Evolutionary conservation across 2,113 vertebrate species (phyloP).

Genomic region (Acanthochromis polyacanthus): DNA sequence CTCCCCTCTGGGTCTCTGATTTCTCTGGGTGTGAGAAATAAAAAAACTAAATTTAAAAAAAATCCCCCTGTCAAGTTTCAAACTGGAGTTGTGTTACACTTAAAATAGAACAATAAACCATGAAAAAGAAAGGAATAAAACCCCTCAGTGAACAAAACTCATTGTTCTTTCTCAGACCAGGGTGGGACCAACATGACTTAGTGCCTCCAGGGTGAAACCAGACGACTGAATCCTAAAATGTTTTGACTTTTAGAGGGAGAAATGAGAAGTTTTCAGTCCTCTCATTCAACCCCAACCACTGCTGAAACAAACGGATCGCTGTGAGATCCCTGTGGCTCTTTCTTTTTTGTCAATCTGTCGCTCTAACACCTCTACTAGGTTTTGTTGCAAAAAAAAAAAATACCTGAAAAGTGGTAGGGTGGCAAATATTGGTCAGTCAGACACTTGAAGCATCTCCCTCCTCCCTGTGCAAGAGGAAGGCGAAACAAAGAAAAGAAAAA

Average conservation of each 20-base stretch:
- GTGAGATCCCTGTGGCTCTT: constrained; percentile 17
- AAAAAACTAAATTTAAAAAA: neutral
- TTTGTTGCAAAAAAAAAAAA: constrained; percentile 58
- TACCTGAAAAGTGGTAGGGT: constrained; percentile 76
- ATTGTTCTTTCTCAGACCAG: constrained; percentile 49
- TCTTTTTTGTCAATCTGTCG: constrained; percentile 27
- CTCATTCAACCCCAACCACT: constrained; percentile 2
- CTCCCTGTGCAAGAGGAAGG: constrained; percentile 49
- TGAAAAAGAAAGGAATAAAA: neutral
- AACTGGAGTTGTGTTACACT: constrained; percentile 62
- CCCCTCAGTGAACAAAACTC: constrained; percentile 32
- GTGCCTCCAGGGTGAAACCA: constrained; percentile 66
- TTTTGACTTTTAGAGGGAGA: constrained; percentile 25
- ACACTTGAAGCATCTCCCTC: constrained; percentile 65
- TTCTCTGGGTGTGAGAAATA: constrained; percentile 51
- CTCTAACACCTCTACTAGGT: constrained; percentile 36
- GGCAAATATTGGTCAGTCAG: constrained; percentile 84
- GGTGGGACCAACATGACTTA: constrained; percentile 36
- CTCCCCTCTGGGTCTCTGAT: constrained; percentile 64
- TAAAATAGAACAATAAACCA: constrained; percentile 35
- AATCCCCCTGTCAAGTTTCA: constrained; percentile 60
- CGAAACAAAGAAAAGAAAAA: constrained; percentile 52
- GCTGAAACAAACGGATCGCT: neutral
- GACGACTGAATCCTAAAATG: constrained; percentile 59
- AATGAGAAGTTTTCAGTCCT: constrained; percentile 10